These are phyloP conservation scores for Drosophila lacicola DNA, from an alignment of 2,888 invertebrate species.

Conservation along the genomic window DNA sequence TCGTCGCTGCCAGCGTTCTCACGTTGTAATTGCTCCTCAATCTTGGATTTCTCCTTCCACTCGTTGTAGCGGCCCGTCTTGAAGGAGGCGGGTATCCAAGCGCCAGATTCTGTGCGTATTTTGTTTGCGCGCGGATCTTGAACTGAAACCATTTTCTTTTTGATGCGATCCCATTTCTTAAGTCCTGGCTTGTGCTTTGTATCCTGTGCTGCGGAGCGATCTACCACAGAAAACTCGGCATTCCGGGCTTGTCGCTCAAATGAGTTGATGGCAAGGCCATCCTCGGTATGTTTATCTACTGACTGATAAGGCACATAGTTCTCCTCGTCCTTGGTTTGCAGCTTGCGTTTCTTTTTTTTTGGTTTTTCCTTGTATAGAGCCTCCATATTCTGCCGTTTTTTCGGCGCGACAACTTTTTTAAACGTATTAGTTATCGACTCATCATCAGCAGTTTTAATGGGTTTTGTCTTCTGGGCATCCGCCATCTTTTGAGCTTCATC, in stretches of 20 bases:
- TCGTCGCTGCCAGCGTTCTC: conserved; percentile 82
- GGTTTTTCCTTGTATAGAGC: conserved; percentile 86
- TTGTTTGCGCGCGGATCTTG: conserved; percentile 88
- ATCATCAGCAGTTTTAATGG: conserved; percentile 85
- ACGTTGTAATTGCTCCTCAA: conserved; percentile 83
- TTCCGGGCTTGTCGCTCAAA: conserved; percentile 93
- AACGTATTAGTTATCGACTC: conserved; percentile 87
- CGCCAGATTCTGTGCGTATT: conserved; percentile 98
- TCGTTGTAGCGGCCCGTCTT: conserved; percentile 95
- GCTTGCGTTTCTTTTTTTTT: conserved; percentile 85
- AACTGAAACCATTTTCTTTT: conserved; percentile 95
- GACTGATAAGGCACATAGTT: conserved; percentile 95
- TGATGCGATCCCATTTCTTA: conserved; percentile 96
- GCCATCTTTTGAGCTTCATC: conserved; percentile 70
- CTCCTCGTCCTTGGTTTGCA: conserved; percentile 88
- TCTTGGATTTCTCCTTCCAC: conserved; percentile 91
- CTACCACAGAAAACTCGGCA: conserved; percentile 92
- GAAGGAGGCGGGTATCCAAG: conserved; percentile 96
- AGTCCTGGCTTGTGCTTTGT: conserved; percentile 87
- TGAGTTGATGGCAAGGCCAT: conserved; percentile 88
- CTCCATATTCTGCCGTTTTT: conserved; percentile 86
- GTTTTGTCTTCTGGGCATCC: conserved; percentile 39
- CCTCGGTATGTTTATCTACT: conserved; percentile 93
- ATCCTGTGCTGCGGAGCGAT: conserved; percentile 90
- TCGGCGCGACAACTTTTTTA: conserved; percentile 86